Evolutionary conservation across 2,888 invertebrate species (phyloP).

Genomic region (Macrosoma leucophasiata): DNA sequence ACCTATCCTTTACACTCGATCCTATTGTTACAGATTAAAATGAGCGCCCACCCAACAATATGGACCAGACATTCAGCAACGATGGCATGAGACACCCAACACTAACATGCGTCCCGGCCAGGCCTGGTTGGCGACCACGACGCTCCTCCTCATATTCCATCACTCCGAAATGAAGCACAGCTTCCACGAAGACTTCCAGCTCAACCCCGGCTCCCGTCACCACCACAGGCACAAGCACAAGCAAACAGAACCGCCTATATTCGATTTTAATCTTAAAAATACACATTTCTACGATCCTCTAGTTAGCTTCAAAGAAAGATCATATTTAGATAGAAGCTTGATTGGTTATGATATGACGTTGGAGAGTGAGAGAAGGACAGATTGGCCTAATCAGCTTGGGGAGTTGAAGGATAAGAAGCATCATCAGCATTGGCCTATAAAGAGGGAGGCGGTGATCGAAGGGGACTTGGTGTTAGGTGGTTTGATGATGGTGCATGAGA

Average conservation of each 20-base stretch:
- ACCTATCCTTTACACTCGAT: background rate
- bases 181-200: slow-evolving; percentile 33
- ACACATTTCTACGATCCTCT: slow-evolving; percentile 31
- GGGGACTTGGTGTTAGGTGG: slow-evolving; percentile 93
- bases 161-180: slow-evolving; percentile 51
- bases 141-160: slow-evolving; percentile 44
- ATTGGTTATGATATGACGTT: slow-evolving; percentile 32
- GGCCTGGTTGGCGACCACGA: slow-evolving; percentile 52
- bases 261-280: slow-evolving; percentile 29
- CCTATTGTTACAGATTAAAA: slow-evolving; percentile 55
- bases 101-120: slow-evolving; percentile 53
- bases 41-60: slow-evolving; percentile 39
- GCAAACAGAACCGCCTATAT: slow-evolving; percentile 30
- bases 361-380: slow-evolving; percentile 39
- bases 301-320: slow-evolving; percentile 34
- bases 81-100: slow-evolving; percentile 51
- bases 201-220: slow-evolving; percentile 37
- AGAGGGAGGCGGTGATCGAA: slow-evolving; percentile 89
- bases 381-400: slow-evolving; percentile 56
- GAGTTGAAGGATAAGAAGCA: slow-evolving; percentile 59
- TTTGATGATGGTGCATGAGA: slow-evolving; percentile 94
- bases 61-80: slow-evolving; percentile 40
- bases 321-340: slow-evolving; percentile 39
- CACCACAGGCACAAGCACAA: slow-evolving; percentile 60
- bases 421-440: slow-evolving; percentile 83